phyloP scores from a whole-genome alignment of 1,140 invertebrate genomes.

The Carposina sasakii region DNA sequence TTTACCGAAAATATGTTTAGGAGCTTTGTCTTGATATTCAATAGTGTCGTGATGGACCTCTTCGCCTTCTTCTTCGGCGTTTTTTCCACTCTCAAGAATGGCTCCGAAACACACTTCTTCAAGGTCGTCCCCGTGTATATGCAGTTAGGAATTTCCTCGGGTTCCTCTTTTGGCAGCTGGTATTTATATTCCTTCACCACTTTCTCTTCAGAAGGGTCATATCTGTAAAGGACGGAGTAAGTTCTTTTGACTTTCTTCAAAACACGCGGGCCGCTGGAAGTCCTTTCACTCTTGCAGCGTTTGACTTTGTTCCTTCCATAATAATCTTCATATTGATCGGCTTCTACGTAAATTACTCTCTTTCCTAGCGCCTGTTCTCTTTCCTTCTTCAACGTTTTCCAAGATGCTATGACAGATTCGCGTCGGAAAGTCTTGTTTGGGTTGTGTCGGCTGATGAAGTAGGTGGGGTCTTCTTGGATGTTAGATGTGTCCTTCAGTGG shows the following conservation, averaged over 20 bases:
- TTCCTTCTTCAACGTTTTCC: conserved; percentile 63
- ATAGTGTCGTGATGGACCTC: conserved; percentile 57
- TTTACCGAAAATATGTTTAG: conserved; percentile 61
- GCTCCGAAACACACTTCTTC: conserved; percentile 55
- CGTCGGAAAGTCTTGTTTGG: conserved; percentile 63
- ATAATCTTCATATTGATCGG: conserved; percentile 58
- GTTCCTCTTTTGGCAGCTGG: conserved; percentile 44
- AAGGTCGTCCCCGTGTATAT: conserved; percentile 26
- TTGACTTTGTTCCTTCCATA: conserved; percentile 64
- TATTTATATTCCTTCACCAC: conserved; percentile 67
- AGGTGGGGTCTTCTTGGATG: conserved; percentile 57
- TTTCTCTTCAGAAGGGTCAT: conserved; percentile 59
- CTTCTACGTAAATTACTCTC: conserved; percentile 53
- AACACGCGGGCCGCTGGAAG: conserved; percentile 33
- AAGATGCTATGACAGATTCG: conserved; percentile 62
- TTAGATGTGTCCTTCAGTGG: conserved; percentile 63
- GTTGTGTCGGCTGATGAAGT: conserved; percentile 61
- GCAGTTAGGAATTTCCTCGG: conserved; percentile 22
- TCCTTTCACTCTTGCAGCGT: conserved; percentile 60
- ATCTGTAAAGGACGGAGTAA: conserved; percentile 63
- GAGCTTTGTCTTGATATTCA: conserved; percentile 64
- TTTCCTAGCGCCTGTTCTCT: conserved; percentile 61
- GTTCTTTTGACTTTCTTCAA: conserved; percentile 63
- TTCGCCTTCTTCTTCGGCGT: conserved; percentile 60
- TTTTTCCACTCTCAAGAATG: conserved; percentile 49